Base-by-base conservation (phyloP, 1,140 invertebrate genomes). In the Leptinotarsa undecemlineata region DNA sequence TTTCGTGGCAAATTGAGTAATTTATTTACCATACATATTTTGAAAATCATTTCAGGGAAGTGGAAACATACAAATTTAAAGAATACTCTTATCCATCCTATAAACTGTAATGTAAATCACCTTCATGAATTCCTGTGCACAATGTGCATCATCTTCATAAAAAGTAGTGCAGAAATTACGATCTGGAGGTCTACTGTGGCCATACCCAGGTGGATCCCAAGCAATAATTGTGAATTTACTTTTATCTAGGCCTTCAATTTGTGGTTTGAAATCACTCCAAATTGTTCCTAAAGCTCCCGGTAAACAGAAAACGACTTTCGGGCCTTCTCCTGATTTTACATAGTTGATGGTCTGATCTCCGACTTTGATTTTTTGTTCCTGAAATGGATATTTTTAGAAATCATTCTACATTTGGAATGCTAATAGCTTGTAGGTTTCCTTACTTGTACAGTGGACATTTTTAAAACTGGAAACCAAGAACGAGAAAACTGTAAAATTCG, bases 141-240 rank as follows among this genome's bases (percentile, higher is more conserved):
- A 84, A 61, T 89, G 85, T 19, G 95, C 95, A 88, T 97, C 95
- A 78, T 88, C 88, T 64, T 91, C 86, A 76, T 91, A 92, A 83
- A 94, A 96, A 76, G 94, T 87, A 5, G 87, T 76, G 0, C 88
- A 85, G 83, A 94, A 96, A 21, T 90, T 86, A 77, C 92, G 88
- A 23, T 91, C 85, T 3, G 94, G 94, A 8, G 95, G 95, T 76
- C 92, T 88, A 77, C 94, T 96, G 73, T 91, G 91, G 11, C 95
- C 95, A 87, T 95, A 96, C 2, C 95, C 95, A 3, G 94, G 93
- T 4, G 95, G 94, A 86, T 97, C 95, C 92, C 94, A 95, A 0
- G 90, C 92, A n/a, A 96, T 87, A 15, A 96, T 78, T 8, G 91
- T 94, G 73, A 95, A 91, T 76, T 93, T 90, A 1, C 90, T 86